phyloP scores from a whole-genome alignment of 23 tunicate genomes.

The Trididemnum clinides region DNA sequence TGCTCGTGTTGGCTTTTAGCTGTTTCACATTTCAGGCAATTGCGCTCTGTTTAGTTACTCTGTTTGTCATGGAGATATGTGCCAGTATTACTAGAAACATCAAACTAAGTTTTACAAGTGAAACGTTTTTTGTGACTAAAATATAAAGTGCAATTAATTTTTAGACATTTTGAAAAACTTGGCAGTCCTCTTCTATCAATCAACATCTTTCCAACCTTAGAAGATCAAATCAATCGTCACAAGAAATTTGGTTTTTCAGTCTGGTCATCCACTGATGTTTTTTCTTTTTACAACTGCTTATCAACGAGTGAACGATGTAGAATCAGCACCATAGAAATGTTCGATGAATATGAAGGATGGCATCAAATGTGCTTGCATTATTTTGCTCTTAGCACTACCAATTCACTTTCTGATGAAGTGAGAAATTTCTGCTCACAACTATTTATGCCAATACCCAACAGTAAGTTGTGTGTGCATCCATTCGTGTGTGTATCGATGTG shows the following conservation, averaged over 20 bases:
- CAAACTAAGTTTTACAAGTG: no score
- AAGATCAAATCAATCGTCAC: constrained; percentile 50
- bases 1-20: no score
- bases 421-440: constrained; percentile 1
- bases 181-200: constrained; percentile 67
- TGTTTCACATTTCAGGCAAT: no score
- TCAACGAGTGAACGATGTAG: constrained; percentile 26
- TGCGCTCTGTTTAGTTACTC: no score
- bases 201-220: constrained; percentile 50
- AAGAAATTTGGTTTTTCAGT: constrained; percentile 6
- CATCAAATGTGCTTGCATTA: constrained; percentile 82
- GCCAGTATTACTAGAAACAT: no score
- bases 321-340: constrained; percentile 58
- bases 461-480: no score
- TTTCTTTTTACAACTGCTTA: constrained; percentile 25
- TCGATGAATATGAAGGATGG: constrained; percentile 95
- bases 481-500: no score
- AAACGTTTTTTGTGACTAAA: no score
- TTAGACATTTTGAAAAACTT: constrained; percentile 48
- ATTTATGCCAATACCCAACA: no score
- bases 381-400: constrained; percentile 69
- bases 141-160: no score
- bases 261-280: constrained; percentile 13
- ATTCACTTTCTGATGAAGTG: constrained; percentile 3
- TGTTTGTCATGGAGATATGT: no score